Base-by-base conservation (phyloP, 2,113 vertebrate genomes). In the Platysteira castanea region DNA sequence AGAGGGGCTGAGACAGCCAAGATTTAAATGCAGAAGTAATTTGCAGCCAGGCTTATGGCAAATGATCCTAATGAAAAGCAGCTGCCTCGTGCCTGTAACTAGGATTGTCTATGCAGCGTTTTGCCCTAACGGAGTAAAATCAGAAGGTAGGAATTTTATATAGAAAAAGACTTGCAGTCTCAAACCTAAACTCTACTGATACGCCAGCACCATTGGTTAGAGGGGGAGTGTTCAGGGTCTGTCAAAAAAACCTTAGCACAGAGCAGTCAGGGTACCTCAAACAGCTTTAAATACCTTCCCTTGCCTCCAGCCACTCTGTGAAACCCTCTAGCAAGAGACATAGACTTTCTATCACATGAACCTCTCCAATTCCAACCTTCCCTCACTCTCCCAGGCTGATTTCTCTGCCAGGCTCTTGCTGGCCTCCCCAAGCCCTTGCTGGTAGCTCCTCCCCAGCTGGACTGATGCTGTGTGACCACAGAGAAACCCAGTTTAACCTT, bases 51-150 rank as follows among this genome's bases (percentile, higher is more conserved):
- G 78, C 46, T 81, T 24, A 37, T 15, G 54, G 87, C 67, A 83
- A 79, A 63, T 10, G 31, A 37, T 42, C 54, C 54, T 93, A 67
- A 95, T 74, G 61, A 81, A 93, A 93, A 94, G 64, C 91, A 96
- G 87, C 85, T 95, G 91, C 67, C 49, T 80, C 11, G 0, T 37
- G 85, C 46, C 52, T 89, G 57, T 64, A 53, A 89, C 44, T 31
- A 30, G 54, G 87, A 75, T 52, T 53, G 63, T 21, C 46, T 63
- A 11, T 22, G 37, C 24, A 53, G 80, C 31, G 27, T 23, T 84
- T 89, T 83, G 13, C 19, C 74, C 69, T 79, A 56, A 78, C 18
- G 35, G 59, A 93, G 60, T 50, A 60, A 94, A 76, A 86, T 39
- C 56, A 71, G 70, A 64, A 86, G 64, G 68, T 0, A 41, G 42